Evolutionary conservation across 2,888 invertebrate genomes (phyloP), one percentile per base, ranked within the genome.

Genomic region (Tachina grossa): DNA sequence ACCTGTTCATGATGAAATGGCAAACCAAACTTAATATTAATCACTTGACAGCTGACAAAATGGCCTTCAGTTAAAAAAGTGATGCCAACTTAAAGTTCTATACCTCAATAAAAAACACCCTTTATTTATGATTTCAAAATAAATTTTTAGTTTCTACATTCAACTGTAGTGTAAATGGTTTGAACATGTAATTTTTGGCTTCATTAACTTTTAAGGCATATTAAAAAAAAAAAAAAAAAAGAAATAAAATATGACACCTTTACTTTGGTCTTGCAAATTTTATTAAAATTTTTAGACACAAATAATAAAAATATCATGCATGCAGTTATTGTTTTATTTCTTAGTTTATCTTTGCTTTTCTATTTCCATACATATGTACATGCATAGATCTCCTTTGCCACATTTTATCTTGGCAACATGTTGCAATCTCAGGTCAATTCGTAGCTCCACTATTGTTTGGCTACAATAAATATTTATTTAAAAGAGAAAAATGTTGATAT

Each of bases 251-350:
- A 31, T 31, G 6, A 31, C 31, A 31, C 31, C 31, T 31, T 31
- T 22, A 22, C 22, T 2, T 22, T 22, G 22, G 22, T 22, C 22
- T 22, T 22, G 22, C 22, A 22, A 22, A 41, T 59, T n/a, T 65
- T 16, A 31, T 10, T 49, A 49, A 9, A 72, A 59, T 74, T 51
- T 53, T 63, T 53, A 59, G 61, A 61, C 19, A 43, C 45, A 3
- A 57, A 39, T 39, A 74, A 16, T 16, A 75, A 53, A 1, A 10
- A 45, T 45, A 68, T 75, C 16, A 45, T 39, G 66, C 49, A 74
- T n/a, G n/a, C n/a, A n/a, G 78, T 84, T 77, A 78, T 82, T 61
- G 77, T 63, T 59, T 16, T 59, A 82, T 53, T 85, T 85, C 69
- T 71, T 79, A 69, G 79, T 74, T 59, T 11, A 13, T 43, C 59